Percentiles rank a stretch among this genome's conserved stretches.
These are phyloP conservation scores for Recurvirostra avosetta DNA, from an alignment of 2,113 vertebrate species.

Conservation along the genomic window DNA sequence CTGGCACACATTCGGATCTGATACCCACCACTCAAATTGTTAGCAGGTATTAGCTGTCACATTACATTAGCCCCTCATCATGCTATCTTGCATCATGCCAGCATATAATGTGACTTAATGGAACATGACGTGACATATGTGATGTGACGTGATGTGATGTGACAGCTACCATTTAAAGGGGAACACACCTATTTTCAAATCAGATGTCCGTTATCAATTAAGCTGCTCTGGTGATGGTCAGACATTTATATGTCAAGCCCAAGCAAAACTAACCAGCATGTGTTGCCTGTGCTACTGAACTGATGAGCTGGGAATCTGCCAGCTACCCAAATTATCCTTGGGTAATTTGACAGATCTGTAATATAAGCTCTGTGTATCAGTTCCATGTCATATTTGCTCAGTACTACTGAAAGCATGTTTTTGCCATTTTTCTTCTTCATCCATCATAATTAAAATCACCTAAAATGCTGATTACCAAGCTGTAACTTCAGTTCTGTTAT, in stretches of 20 bases:
- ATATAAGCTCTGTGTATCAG: conserved; percentile 49
- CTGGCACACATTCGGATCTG: not conserved
- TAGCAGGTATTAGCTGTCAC: conserved; percentile 64
- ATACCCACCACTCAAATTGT: conserved; percentile 43
- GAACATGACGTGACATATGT: conserved; percentile 53
- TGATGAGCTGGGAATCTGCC: conserved; percentile 50
- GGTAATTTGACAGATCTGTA: conserved; percentile 54
- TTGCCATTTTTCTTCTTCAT: conserved; percentile 53
- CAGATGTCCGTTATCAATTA: conserved; percentile 56
- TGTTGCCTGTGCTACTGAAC: conserved; percentile 14
- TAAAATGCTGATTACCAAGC: conserved; percentile 41
- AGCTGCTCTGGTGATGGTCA: conserved; percentile 46
- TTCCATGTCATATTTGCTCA: conserved; percentile 38
- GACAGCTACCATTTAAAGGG: conserved; percentile 60
- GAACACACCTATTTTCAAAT: conserved; percentile 61
- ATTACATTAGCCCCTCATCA: conserved; percentile 36
- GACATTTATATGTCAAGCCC: not conserved
- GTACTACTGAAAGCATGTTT: conserved; percentile 25
- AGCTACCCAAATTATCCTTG: conserved; percentile 26
- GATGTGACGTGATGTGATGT: conserved; percentile 51
- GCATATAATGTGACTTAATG: conserved; percentile 63
- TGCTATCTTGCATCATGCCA: conserved; percentile 46
- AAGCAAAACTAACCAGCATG: conserved; percentile 7
- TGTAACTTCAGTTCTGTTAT: conserved; percentile 6
- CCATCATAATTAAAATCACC: conserved; percentile 52